These are phyloP conservation scores for Alosa alosa DNA, from an alignment of 2,113 vertebrate species.

Conservation along the genomic window DNA sequence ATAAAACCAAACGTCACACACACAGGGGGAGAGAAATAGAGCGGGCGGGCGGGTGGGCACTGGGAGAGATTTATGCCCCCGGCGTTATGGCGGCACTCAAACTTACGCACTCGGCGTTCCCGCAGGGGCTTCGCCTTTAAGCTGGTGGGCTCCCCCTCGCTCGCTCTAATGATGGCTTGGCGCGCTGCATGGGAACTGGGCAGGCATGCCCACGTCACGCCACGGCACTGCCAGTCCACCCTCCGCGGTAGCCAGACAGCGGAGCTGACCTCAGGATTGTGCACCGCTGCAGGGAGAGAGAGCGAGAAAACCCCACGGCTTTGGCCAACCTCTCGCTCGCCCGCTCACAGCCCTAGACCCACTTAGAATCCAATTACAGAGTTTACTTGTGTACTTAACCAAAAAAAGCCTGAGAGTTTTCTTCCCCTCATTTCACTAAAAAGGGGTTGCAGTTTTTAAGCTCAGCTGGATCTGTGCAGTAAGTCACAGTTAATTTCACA, in stretches of 20 bases:
- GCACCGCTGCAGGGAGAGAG: conserved; percentile 45
- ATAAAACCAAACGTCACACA: background rate
- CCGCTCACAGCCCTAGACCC: conserved; percentile 12
- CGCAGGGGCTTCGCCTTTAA: conserved; percentile 26
- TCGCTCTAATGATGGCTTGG: conserved; percentile 23
- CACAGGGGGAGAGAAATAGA: conserved; percentile 21
- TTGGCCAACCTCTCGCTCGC: conserved; percentile 45
- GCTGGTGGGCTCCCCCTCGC: background rate
- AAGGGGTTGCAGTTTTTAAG: conserved; percentile 14
- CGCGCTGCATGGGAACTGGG: conserved; percentile 40
- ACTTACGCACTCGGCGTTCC: conserved; percentile 17
- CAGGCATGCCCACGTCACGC: conserved; percentile 34
- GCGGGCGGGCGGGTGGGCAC: background rate
- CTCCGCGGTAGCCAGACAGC: conserved; percentile 53
- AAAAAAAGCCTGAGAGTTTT: conserved; percentile 36
- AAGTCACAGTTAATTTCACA: conserved; percentile 67
- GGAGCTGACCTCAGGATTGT: conserved; percentile 54
- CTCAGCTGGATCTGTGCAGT: conserved; percentile 29
- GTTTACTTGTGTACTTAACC: conserved; percentile 45
- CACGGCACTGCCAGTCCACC: conserved; percentile 37
- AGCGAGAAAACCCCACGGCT: background rate
- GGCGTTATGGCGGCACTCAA: conserved; percentile 39
- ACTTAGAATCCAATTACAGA: conserved; percentile 48
- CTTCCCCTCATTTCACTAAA: conserved; percentile 38
- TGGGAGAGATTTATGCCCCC: too few species aligned